These are phyloP conservation scores for Ctenicera cuprea DNA, from an alignment of 2,888 invertebrate species.

Conservation along the genomic window DNA sequence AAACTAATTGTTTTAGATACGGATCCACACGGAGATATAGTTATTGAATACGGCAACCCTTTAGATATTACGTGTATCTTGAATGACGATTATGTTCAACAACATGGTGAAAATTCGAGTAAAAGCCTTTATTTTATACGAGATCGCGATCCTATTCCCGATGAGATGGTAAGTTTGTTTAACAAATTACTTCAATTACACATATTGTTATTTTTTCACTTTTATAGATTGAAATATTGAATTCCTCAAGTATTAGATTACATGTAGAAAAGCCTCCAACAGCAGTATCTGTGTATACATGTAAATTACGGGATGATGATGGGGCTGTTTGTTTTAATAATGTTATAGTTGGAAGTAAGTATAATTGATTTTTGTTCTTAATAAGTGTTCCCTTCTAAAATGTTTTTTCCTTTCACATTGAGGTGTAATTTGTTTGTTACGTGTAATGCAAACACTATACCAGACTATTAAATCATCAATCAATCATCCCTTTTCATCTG, in stretches of 20 bases:
- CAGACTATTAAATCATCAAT: no score
- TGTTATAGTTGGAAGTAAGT: conserved; percentile 77
- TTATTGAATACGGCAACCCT: conserved; percentile 77
- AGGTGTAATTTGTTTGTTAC: no score
- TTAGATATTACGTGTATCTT: conserved; percentile 80
- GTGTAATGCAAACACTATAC: no score
- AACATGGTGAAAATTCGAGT: conserved; percentile 75
- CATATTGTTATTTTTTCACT: conserved; percentile 28
- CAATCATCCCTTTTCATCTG: no score
- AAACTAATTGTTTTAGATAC: conserved; percentile 62
- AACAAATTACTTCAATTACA: neutral
- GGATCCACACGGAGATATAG: conserved; percentile 68
- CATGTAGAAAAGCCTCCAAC: conserved; percentile 75
- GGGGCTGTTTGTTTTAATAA: conserved; percentile 75
- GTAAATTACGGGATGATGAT: conserved; percentile 71
- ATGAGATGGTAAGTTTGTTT: conserved; percentile 66
- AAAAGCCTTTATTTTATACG: conserved; percentile 72
- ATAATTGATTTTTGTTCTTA: conserved; percentile 34
- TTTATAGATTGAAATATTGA: conserved; percentile 74
- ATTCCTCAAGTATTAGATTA: conserved; percentile 79
- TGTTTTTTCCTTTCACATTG: no score
- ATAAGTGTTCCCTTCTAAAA: no score
- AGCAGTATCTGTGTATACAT: conserved; percentile 75
- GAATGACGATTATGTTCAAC: conserved; percentile 71
- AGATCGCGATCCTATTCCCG: conserved; percentile 68